Conservation (phyloP, 2,113 vertebrate species). For the Fukomys damarensis region DNA sequence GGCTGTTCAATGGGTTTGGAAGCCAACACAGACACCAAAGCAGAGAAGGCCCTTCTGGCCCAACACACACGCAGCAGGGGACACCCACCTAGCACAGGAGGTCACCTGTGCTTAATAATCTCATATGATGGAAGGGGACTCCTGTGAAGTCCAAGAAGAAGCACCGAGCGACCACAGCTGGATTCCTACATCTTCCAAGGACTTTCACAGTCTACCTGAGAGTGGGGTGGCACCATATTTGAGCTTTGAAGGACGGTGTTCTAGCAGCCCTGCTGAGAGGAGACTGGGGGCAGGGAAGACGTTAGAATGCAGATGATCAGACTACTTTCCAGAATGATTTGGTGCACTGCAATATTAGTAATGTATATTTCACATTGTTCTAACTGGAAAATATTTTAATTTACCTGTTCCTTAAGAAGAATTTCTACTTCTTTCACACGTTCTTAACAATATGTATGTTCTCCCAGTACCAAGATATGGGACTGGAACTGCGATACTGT, state of each 20-base stretch:
- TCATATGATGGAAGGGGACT: fast-evolving
- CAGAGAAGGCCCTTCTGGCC: neutral
- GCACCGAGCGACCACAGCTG: neutral
- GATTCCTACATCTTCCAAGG: neutral
- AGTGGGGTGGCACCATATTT: neutral
- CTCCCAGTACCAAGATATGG: neutral
- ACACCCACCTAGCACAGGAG: neutral
- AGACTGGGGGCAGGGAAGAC: neutral
- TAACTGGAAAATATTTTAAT: neutral
- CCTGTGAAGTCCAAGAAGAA: neutral
- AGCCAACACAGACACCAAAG: neutral
- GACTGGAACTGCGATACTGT: neutral
- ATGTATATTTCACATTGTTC: neutral
- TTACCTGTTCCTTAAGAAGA: neutral
- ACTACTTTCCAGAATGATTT: neutral
- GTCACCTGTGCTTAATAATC: neutral
- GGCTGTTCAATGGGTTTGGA: neutral
- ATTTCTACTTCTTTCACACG: neutral
- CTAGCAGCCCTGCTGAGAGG: neutral
- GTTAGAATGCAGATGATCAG: neutral
- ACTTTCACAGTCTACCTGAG: neutral
- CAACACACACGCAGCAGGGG: neutral
- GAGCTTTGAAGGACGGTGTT: neutral
- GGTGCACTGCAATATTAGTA: neutral
- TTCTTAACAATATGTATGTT: neutral